Evolutionary conservation across 2,888 invertebrate species (phyloP).

Genomic region (Drosophila prolongata): DNA sequence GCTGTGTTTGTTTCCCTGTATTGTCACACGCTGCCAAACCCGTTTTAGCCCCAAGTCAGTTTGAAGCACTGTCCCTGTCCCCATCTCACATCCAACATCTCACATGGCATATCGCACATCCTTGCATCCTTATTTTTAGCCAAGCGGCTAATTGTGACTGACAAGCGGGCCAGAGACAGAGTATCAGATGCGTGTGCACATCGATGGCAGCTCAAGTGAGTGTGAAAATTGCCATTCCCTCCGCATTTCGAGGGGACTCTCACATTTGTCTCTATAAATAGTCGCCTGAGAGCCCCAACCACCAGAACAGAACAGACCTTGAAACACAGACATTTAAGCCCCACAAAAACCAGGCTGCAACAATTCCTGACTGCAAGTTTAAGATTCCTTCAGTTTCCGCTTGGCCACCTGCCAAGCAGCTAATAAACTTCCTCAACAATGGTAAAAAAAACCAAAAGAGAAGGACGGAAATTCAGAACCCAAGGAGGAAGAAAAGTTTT

Average conservation of each 20-base stretch:
- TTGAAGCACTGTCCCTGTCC: conserved; percentile 52
- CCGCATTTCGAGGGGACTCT: conserved; percentile 16
- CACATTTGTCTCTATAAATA: conserved; percentile 53
- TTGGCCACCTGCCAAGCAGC: conserved; percentile 62
- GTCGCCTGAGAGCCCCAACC: conserved; percentile 7
- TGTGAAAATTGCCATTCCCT: conserved; percentile 59
- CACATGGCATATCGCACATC: conserved; percentile 24
- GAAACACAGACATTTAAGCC: conserved; percentile 16
- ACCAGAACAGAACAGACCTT: conserved; percentile 5
- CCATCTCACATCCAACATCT: not conserved
- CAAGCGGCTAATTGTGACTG: conserved; percentile 75
- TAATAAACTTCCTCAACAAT: conserved; percentile 60
- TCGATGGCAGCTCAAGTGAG: conserved; percentile 67
- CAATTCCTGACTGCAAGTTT: conserved; percentile 25
- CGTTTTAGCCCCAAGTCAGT: conserved; percentile 63
- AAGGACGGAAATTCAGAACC: not conserved
- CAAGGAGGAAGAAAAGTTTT: conserved; percentile 50
- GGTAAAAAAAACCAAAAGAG: conserved; percentile 11
- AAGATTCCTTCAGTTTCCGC: conserved; percentile 46
- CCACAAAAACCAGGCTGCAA: conserved; percentile 6
- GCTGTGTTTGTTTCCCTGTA: conserved; percentile 42
- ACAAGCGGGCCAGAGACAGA: conserved; percentile 41
- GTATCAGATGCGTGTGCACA: conserved; percentile 42
- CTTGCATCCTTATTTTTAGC: conserved; percentile 65
- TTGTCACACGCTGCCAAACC: conserved; percentile 73